Evolutionary conservation across 2,888 invertebrate species (phyloP).

Genomic region (Phaonia tiefii): DNA sequence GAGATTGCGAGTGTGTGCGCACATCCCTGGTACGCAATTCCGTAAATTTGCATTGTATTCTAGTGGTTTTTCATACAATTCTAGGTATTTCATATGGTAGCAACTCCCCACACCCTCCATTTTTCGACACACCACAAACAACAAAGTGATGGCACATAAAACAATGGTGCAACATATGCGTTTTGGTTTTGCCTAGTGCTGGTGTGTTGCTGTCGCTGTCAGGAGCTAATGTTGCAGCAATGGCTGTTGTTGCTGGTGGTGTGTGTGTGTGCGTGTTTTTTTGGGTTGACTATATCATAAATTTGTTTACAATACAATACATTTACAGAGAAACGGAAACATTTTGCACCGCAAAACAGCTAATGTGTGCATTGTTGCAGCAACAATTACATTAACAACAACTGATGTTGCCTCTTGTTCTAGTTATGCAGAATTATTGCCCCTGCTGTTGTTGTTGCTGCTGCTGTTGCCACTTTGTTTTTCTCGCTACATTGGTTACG

Average conservation of each 20-base stretch:
- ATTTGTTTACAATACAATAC: conserved; percentile 62
- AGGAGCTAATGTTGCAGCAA: background rate
- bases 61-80: conserved; percentile 17
- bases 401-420: conserved; percentile 48
- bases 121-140: background rate
- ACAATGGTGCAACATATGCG: conserved; percentile 63
- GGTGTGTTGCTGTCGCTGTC: conserved; percentile 5
- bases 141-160: conserved; percentile 42
- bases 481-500: conserved; percentile 1
- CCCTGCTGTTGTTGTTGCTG: conserved; percentile 41
- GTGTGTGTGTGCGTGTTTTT: background rate
- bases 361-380: conserved; percentile 53
- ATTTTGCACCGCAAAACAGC: conserved; percentile 62
- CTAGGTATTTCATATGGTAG: conserved; percentile 8
- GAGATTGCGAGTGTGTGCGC: no score
- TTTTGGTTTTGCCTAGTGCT: conserved; percentile 31
- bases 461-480: background rate
- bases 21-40: conserved; percentile 48
- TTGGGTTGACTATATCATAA: conserved; percentile 60
- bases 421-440: no score
- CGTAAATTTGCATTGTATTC: conserved; percentile 53
- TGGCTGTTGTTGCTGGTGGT: background rate
- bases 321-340: conserved; percentile 59
- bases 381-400: conserved; percentile 65
- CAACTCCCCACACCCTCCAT: background rate